Percentiles rank a stretch among this genome's conserved stretches.
These are phyloP conservation scores for Trissoscelio sp. DNA, from an alignment of 2,888 invertebrate species.

Conservation along the genomic window DNA sequence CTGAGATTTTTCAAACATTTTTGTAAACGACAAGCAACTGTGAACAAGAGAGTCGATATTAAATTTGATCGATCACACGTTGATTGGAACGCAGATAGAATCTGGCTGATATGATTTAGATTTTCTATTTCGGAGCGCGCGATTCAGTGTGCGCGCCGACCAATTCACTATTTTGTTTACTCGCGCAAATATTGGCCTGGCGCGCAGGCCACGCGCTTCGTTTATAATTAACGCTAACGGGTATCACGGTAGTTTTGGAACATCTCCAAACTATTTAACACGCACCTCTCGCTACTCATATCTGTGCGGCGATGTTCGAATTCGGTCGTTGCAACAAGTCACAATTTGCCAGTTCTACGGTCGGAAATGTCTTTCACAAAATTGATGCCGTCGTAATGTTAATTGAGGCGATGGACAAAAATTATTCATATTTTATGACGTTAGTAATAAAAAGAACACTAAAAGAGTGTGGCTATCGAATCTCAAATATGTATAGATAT, in stretches of 20 bases:
- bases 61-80: slow-evolving; percentile 30
- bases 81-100: slow-evolving; percentile 32
- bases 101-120: slow-evolving; percentile 35
- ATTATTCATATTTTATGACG: background rate
- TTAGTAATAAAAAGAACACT: no score
- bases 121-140: slow-evolving; percentile 13
- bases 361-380: slow-evolving; percentile 10
- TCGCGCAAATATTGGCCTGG: slow-evolving; percentile 8
- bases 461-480: no score
- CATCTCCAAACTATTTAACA: slow-evolving; percentile 48
- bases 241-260: slow-evolving; percentile 37
- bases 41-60: slow-evolving; percentile 4
- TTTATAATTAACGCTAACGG: slow-evolving; percentile 48
- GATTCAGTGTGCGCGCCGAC: background rate
- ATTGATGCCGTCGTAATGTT: slow-evolving; percentile 17
- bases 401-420: background rate
- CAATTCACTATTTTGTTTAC: slow-evolving; percentile 16
- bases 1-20: background rate
- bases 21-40: background rate
- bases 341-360: slow-evolving; percentile 29
- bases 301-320: slow-evolving; percentile 14
- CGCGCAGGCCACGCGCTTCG: slow-evolving; percentile 15
- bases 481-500: no score
- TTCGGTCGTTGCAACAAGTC: slow-evolving; percentile 38
- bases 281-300: slow-evolving; percentile 6